These are phyloP conservation scores for Maccullochella peelii DNA, from an alignment of 2,113 vertebrate genomes.

Conservation along the genomic window DNA sequence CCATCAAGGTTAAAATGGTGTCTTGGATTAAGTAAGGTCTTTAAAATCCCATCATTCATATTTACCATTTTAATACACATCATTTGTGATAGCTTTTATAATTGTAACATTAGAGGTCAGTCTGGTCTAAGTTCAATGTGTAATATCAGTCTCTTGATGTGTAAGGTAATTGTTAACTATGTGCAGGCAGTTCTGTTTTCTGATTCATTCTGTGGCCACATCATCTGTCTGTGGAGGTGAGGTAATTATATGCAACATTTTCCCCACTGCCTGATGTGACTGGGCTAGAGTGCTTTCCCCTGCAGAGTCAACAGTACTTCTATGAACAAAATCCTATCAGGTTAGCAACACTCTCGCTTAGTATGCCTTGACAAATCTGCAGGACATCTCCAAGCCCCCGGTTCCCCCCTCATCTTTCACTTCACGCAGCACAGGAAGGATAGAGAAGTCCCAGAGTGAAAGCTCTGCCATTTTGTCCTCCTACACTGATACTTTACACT, in stretches of 20 bases:
- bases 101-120: conserved; percentile 30
- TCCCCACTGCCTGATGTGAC: conserved; percentile 23
- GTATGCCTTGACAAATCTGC: conserved; percentile 45
- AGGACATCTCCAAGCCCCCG: conserved; percentile 30
- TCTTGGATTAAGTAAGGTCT: conserved; percentile 30
- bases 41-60: conserved; percentile 49
- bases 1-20: conserved; percentile 42
- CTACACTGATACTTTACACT: neutral
- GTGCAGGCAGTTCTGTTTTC: conserved; percentile 28
- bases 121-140: conserved; percentile 17
- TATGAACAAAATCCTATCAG: conserved; percentile 39
- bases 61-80: conserved; percentile 37
- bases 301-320: conserved; percentile 37
- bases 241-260: conserved; percentile 52
- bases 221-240: conserved; percentile 47
- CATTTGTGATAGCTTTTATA: conserved; percentile 5
- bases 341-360: conserved; percentile 43
- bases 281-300: conserved; percentile 35
- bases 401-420: conserved; percentile 40
- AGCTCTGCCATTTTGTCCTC: conserved; percentile 1
- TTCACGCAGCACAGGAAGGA: conserved; percentile 6
- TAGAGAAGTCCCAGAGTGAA: conserved; percentile 12
- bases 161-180: conserved; percentile 32
- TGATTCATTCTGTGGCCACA: conserved; percentile 47
- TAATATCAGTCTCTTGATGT: conserved; percentile 24